Percentiles rank a stretch among this genome's conserved stretches.
Conservation (phyloP, 2,113 vertebrate genomes). For the Pogona vitticeps region DNA sequence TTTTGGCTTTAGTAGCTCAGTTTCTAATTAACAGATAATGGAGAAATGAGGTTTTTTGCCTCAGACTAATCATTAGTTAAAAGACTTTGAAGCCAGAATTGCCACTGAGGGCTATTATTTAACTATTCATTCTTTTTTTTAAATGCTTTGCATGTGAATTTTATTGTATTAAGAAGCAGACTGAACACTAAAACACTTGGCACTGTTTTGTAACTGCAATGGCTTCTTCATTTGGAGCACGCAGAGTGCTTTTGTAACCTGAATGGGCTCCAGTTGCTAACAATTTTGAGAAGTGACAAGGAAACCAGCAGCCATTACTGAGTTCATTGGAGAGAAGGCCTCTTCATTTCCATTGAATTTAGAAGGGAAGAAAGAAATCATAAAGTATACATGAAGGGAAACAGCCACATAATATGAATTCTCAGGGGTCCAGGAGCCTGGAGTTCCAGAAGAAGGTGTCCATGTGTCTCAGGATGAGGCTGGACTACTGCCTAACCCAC, state of each 20-base stretch:
- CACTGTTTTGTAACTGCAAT: background rate
- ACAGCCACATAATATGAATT: background rate
- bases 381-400: background rate
- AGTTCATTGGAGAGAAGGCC: background rate
- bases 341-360: background rate
- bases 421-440: too few species aligned
- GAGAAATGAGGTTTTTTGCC: background rate
- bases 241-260: background rate
- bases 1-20: background rate
- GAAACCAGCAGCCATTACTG: background rate
- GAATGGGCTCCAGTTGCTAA: background rate
- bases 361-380: background rate
- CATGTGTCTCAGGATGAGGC: too few species aligned
- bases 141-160: background rate
- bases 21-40: background rate
- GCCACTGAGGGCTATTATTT: background rate
- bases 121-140: background rate
- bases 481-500: too few species aligned
- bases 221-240: background rate
- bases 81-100: background rate
- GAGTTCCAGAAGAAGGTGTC: too few species aligned
- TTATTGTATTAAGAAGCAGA: background rate
- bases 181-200: background rate
- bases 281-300: background rate
- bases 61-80: background rate